Conservation (phyloP, 1,140 invertebrate species). For the Coelopa frigida region DNA sequence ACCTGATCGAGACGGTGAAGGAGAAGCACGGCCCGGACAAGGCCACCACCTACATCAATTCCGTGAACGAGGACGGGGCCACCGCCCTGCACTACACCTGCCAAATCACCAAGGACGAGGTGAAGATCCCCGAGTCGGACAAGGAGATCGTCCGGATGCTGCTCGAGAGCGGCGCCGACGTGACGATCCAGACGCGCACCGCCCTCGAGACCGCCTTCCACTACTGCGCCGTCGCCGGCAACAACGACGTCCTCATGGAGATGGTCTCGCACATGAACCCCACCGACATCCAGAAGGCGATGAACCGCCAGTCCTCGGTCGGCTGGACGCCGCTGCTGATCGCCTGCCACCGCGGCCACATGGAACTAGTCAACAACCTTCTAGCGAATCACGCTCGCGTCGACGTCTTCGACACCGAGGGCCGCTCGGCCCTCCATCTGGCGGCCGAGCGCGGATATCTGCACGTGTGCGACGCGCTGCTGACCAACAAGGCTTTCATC, state of each 20-base stretch:
- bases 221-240: slow-evolving; percentile 88
- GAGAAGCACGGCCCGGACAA: slow-evolving; percentile 61
- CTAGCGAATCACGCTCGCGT: slow-evolving; percentile 89
- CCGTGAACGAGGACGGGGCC: slow-evolving; percentile 83
- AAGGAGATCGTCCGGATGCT: slow-evolving; percentile 82
- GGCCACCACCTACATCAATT: slow-evolving; percentile 69
- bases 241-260: slow-evolving; percentile 88
- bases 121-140: slow-evolving; percentile 71
- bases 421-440: slow-evolving; percentile 88
- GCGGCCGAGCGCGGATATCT: slow-evolving; percentile 90
- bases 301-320: slow-evolving; percentile 84
- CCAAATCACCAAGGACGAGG: slow-evolving; percentile 69
- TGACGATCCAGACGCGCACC: slow-evolving; percentile 75
- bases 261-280: slow-evolving; percentile 85
- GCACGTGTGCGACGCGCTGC: slow-evolving; percentile 88
- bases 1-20: slow-evolving; percentile 80
- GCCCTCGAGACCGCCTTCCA: slow-evolving; percentile 91
- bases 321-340: slow-evolving; percentile 96
- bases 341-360: slow-evolving; percentile 73
- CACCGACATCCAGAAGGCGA: slow-evolving; percentile 80
- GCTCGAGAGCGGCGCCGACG: slow-evolving; percentile 83
- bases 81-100: slow-evolving; percentile 86
- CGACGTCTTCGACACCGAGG: slow-evolving; percentile 96
- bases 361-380: slow-evolving; percentile 78
- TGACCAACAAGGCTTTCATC: slow-evolving; percentile 96